Evolutionary conservation across 1,140 invertebrate genomes (phyloP), one percentile per base, ranked within the genome.

Genomic region (Dreissena polymorpha): DNA sequence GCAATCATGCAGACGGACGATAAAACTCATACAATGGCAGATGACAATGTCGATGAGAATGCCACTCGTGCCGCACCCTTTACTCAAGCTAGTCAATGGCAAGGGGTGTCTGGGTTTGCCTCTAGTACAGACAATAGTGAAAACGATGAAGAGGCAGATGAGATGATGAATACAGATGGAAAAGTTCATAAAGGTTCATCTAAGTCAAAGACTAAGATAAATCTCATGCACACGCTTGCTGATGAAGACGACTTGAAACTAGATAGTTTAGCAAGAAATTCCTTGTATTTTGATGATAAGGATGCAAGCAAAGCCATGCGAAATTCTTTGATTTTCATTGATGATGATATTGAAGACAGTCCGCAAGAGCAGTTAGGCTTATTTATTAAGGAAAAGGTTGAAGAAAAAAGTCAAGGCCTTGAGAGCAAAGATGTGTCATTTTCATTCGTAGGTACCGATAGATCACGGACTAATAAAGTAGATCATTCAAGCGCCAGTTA

Each of bases 21-120:
- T 16, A 91, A 89, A 77, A 91, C 90, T 16, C 89, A 91, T 49
- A 92, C 91, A 14, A 85, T 88, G 65, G 87, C 83, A 51, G 91
- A 92, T 84, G 91, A 89, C 55, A 87, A 88, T 68, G 86, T 87
- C 14, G 92, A 92, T 84, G 92, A 93, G 51, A 90, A 89, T 86
- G 92, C 91, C 18, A 92, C 91, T 18, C 83, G 90, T 27, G 91
- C 91, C 25, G 91, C 91, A 29, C 92, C 92, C 39, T 92, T 90
- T 76, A 93, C 91, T n/a, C 85, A 92, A 14, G 90, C 89, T 71
- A 92, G 91, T 89, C 92, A 93, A 76, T 91, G 89, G 88, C 85
- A 85, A 55, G 88, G 86, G 27, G 84, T 89, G 67, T 89, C 89
- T 12, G 90, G 91, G 10, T 90, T 91, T 81, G 90, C 87, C 29